Evolutionary conservation across 2,113 vertebrate genomes (phyloP).

Genomic region (Tringa solitaria): DNA sequence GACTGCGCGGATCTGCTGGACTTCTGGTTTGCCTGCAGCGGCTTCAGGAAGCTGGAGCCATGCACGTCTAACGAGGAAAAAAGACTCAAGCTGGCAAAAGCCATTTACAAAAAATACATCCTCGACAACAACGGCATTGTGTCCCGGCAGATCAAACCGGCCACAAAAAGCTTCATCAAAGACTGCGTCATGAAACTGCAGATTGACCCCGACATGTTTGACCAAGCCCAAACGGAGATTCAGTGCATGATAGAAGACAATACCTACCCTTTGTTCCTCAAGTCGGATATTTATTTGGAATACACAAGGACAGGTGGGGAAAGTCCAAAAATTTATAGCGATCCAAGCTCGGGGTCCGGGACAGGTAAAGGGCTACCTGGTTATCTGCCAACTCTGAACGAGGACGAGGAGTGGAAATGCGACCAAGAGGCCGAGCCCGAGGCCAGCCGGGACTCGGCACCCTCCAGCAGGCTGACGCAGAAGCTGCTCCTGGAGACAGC

Average conservation of each 20-base stretch:
- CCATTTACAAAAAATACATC: conserved; percentile 96
- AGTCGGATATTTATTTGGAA: conserved; percentile 97
- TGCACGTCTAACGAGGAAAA: conserved; percentile 87
- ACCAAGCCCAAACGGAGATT: conserved; percentile 97
- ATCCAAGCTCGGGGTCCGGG: conserved; percentile 86
- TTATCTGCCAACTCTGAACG: conserved; percentile 89
- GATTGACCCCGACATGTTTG: conserved; percentile 94
- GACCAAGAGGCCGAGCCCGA: conserved; percentile 78
- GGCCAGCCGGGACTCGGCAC: conserved; percentile 70
- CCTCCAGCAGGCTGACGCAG: conserved; percentile 82
- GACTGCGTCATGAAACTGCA: conserved; percentile 90
- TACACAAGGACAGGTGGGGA: conserved; percentile 90
- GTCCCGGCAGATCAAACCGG: conserved; percentile 91
- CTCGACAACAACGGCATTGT: conserved; percentile 91
- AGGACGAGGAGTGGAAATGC: conserved; percentile 92
- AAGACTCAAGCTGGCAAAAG: conserved; percentile 91
- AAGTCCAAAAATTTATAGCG: conserved; percentile 88
- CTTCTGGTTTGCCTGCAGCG: conserved; percentile 98
- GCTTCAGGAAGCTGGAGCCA: conserved; percentile 91
- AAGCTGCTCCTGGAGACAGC: conserved; percentile 88
- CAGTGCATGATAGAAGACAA: conserved; percentile 95
- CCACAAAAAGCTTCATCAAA: conserved; percentile 96
- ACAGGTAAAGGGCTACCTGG: conserved; percentile 82
- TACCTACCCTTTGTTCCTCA: conserved; percentile 95
- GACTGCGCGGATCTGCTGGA: conserved; percentile 91